A percentile compares a stretch with the other conserved stretches of the same genome.
These are phyloP conservation scores for Antechinus stuartii DNA, from an alignment of 2,113 vertebrate species.

Conservation along the genomic window DNA sequence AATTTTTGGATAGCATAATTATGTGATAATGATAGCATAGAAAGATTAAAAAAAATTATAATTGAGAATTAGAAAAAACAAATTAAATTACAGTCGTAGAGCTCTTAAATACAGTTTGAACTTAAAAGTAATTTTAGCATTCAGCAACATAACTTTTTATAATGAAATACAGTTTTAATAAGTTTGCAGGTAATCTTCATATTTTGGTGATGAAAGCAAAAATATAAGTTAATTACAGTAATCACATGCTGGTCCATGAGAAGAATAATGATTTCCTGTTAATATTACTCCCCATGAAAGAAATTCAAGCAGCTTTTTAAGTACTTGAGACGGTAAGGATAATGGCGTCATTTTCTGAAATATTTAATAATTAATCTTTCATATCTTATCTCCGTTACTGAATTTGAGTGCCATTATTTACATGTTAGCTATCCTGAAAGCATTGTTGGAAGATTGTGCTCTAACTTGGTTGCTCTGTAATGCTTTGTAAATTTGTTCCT, in stretches of 20 bases:
- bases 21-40: background rate
- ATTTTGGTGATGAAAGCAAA: background rate
- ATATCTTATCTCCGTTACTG: constrained; percentile 41
- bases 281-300: constrained; percentile 57
- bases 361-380: constrained; percentile 64
- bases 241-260: background rate
- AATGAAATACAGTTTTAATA: constrained; percentile 44
- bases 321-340: constrained; percentile 63
- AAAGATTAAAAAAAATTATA: constrained; percentile 21
- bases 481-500: background rate
- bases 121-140: background rate
- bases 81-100: background rate
- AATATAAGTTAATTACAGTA: constrained; percentile 50
- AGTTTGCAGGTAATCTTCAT: constrained; percentile 41
- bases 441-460: constrained; percentile 41
- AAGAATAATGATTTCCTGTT: constrained; percentile 60
- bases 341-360: constrained; percentile 55
- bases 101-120: background rate
- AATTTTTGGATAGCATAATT: background rate
- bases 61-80: background rate
- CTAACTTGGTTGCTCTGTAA: background rate
- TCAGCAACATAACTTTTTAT: constrained; percentile 16
- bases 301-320: constrained; percentile 72
- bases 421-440: constrained; percentile 46
- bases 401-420: constrained; percentile 33